Conservation (phyloP, 1,140 invertebrate species). For the Melanaphis sacchari region DNA sequence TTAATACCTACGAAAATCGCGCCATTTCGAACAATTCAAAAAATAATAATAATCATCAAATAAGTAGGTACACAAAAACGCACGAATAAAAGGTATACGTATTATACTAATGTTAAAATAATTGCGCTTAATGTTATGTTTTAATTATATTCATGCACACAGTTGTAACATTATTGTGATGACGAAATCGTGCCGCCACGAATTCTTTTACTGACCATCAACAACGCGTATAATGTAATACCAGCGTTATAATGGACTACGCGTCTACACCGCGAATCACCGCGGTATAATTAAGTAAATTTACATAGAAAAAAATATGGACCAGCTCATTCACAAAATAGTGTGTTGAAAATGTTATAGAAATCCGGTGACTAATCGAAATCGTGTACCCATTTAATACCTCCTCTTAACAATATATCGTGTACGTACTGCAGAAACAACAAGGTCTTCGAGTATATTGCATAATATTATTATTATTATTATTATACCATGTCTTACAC, state of each 20-base stretch:
- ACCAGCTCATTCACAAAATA: not conserved
- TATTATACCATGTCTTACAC: not conserved
- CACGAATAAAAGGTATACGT: not conserved
- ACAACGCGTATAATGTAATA: not conserved
- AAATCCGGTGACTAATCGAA: conserved; percentile 19
- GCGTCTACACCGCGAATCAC: not conserved
- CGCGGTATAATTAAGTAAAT: not conserved
- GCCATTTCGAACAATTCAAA: too few relatives aligned
- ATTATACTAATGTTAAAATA: not conserved
- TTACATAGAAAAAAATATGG: not conserved
- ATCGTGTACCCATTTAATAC: not conserved
- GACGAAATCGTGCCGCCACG: not conserved
- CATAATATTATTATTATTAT: not conserved
- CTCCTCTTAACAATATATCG: not conserved
- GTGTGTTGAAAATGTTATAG: not conserved
- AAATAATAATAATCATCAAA: not conserved
- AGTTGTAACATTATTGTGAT: not conserved
- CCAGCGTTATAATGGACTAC: too few relatives aligned
- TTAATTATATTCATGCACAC: not conserved
- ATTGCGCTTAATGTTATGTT: not conserved
- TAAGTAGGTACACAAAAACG: not conserved
- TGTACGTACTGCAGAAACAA: not conserved
- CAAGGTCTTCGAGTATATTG: conserved; percentile 4
- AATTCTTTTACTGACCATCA: not conserved
- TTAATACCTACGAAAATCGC: too few relatives aligned